phyloP scores from a whole-genome alignment of 2,888 invertebrate genomes.

The Acleris sparsana region DNA sequence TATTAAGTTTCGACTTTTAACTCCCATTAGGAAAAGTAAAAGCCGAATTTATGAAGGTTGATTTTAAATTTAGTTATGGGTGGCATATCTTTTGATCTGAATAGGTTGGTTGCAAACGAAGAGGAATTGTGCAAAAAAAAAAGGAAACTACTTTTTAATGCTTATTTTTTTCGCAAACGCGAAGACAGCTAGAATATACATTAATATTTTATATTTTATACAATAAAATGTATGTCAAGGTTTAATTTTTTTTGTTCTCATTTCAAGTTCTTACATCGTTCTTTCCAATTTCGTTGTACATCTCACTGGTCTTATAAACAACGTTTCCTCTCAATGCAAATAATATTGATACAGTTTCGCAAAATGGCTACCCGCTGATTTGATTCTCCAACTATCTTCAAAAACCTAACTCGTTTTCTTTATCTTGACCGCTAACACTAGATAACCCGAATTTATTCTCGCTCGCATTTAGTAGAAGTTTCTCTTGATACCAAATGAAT shows the following conservation, averaged over 20 bases:
- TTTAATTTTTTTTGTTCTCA: too few species aligned
- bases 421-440: constrained; percentile 55
- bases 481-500: constrained; percentile 13
- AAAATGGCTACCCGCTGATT: too few species aligned
- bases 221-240: too few species aligned
- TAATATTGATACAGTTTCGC: too few species aligned
- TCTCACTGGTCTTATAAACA: too few species aligned
- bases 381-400: constrained; percentile 40
- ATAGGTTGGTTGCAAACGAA: constrained; percentile 10
- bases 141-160: background rate
- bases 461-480: constrained; percentile 8
- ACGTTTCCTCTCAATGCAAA: too few species aligned
- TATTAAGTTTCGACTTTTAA: constrained; percentile 37
- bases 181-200: too few species aligned
- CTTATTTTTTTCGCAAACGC: too few species aligned
- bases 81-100: constrained; percentile 23
- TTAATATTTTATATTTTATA: too few species aligned
- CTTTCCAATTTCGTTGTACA: too few species aligned
- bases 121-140: constrained; percentile 16
- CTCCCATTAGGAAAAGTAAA: constrained; percentile 38
- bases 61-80: constrained; percentile 36
- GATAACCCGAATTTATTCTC: constrained; percentile 54
- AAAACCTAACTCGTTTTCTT: constrained; percentile 50
- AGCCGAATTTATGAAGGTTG: constrained; percentile 45
- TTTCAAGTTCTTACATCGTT: too few species aligned